These are phyloP conservation scores for Philhelius pedissequus DNA, from an alignment of 2,888 invertebrate species.

Conservation along the genomic window DNA sequence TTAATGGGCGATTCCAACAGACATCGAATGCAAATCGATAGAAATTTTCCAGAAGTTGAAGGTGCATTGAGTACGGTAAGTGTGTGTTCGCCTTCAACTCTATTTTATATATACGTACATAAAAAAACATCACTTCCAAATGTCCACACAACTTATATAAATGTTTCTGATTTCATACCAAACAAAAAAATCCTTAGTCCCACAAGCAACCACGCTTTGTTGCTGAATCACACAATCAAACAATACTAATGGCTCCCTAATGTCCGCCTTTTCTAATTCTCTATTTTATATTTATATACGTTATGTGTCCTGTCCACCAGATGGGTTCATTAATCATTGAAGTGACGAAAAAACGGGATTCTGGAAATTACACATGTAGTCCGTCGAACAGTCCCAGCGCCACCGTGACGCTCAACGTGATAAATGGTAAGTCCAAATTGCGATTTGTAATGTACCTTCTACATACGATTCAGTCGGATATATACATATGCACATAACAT, in stretches of 20 bases:
- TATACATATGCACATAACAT: no score
- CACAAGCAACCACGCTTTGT: background rate
- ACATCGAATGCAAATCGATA: slow-evolving; percentile 78
- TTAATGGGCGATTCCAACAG: slow-evolving; percentile 77
- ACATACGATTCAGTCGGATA: no score
- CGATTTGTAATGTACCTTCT: slow-evolving; percentile 67
- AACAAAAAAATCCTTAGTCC: background rate
- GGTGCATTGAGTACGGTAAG: slow-evolving; percentile 78
- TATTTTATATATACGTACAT: no score
- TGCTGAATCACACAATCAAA: slow-evolving; percentile 33
- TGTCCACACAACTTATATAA: background rate
- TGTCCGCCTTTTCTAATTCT: slow-evolving; percentile 50
- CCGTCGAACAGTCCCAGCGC: slow-evolving; percentile 95
- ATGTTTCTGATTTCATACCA: background rate
- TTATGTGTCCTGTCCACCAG: slow-evolving; percentile 70
- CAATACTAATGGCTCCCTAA: slow-evolving; percentile 56
- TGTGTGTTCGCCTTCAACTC: slow-evolving; percentile 17
- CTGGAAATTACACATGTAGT: slow-evolving; percentile 94
- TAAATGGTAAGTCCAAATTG: slow-evolving; percentile 86
- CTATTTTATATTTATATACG: background rate
- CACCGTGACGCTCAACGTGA: slow-evolving; percentile 93
- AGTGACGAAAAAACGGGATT: slow-evolving; percentile 78
- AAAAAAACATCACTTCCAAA: background rate
- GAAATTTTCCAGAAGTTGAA: slow-evolving; percentile 75
- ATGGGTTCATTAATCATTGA: slow-evolving; percentile 79